Base-by-base conservation (phyloP, 2,797 vertebrate species). In the Adrianichthys oophorus region DNA sequence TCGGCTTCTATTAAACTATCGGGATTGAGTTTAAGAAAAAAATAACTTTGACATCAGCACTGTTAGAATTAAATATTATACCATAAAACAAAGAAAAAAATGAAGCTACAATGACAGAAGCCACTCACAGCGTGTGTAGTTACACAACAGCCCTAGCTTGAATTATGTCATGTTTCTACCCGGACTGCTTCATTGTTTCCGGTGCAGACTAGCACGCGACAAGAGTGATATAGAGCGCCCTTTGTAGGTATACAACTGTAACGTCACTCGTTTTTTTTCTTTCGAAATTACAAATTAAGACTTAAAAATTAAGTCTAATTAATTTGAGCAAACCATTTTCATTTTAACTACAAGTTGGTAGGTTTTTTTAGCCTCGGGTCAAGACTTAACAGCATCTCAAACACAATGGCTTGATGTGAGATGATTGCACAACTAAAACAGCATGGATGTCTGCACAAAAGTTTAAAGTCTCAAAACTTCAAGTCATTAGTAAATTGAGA, bases 101-200 rank as follows among this genome's bases (percentile, higher is more conserved):
- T 32, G 32, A 47, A 12, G 10, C 7, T 15, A 64, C n/a, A 59
- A 37, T 41, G 4, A 40, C 6, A 65, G 6, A 51, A 12, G 56
- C 6, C 53, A 86, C 87, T 87, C 56, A 89, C 85, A 74, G 59
- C 52, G 56, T 45, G 52, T 37, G 57, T 19, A 41, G 74, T 87
- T 85, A 86, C 61, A 83, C 65, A 87, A 83, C 61, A 83, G 68
- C 62, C 32, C 59, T n/a, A 42, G 8, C 16, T 29, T 4, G 57
- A 15, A 53, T 76, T 62, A 61, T 70, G 42, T 62, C 57, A 80
- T 42, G 26, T 53, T 2, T 15, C 4, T 32, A 8, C 32, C 13
- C 7, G 19, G 41, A 43, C 44, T 32, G 41, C 56, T 48, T 51
- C 62, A 48, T 32, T 4, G 52, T 47, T 79, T 86, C 87, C 80